phyloP scores from a whole-genome alignment of 1,140 invertebrate genomes.

The Leptopilina clavipes region DNA sequence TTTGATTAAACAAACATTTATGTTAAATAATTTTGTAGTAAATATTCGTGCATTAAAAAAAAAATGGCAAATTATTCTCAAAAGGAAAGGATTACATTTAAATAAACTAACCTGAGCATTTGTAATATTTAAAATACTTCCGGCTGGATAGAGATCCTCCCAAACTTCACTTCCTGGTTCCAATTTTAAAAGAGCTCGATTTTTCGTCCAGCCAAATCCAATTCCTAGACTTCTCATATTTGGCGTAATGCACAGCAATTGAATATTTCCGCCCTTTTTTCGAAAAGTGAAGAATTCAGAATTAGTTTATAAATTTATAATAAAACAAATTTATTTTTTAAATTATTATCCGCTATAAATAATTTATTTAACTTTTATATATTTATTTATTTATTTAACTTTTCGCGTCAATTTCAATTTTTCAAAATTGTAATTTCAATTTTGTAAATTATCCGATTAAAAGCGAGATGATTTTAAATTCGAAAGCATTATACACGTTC shows the following conservation, averaged over 20 bases:
- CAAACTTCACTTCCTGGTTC: constrained; percentile 83
- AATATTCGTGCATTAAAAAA: too few species aligned
- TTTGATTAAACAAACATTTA: too few species aligned
- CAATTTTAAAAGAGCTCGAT: constrained; percentile 82
- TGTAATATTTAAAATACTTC: constrained; percentile 85
- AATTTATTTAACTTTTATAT: too few species aligned
- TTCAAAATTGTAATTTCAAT: neutral
- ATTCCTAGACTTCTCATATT: constrained; percentile 72
- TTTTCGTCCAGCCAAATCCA: constrained; percentile 88
- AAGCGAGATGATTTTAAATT: neutral
- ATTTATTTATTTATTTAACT: too few species aligned
- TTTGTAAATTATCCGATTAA: neutral
- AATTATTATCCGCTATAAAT: too few species aligned
- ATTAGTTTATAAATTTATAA: too few species aligned
- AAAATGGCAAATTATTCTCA: too few species aligned
- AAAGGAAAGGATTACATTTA: too few species aligned
- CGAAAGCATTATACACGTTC: neutral
- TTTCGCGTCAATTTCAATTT: neutral
- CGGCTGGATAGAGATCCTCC: constrained; percentile 86
- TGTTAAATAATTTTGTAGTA: too few species aligned
- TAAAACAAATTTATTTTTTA: too few species aligned
- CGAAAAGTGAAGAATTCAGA: neutral
- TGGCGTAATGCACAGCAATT: constrained; percentile 69
- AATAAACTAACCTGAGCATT: constrained; percentile 79
- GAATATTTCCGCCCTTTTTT: constrained; percentile 64